Conservation (phyloP, 2,113 vertebrate species). For the Syngnathus floridae region DNA sequence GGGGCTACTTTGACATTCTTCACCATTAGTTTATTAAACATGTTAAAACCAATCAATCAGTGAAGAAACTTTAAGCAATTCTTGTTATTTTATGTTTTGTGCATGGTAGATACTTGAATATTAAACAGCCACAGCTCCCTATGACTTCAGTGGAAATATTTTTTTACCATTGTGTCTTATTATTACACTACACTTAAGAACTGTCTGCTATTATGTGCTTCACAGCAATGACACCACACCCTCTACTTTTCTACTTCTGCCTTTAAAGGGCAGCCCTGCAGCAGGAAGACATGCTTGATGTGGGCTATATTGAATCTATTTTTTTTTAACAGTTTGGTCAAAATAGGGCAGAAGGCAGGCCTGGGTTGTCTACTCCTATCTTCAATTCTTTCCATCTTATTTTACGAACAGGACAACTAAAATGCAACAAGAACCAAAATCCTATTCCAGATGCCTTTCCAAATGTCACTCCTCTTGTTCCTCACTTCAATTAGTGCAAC, state of each 20-base stretch:
- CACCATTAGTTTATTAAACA: slow-evolving; percentile 3
- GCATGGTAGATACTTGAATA: not conserved
- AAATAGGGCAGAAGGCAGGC: not conserved
- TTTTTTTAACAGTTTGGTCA: not conserved
- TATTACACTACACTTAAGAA: not conserved
- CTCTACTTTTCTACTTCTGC: not conserved
- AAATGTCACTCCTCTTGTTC: slow-evolving; percentile 45
- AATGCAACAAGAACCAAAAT: slow-evolving; percentile 43
- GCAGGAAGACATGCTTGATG: not conserved
- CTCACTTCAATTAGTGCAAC: slow-evolving; percentile 35
- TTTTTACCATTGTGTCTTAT: not conserved
- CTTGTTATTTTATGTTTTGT: not conserved
- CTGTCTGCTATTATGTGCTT: not conserved
- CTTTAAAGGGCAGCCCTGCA: not conserved
- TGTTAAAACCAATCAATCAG: not conserved
- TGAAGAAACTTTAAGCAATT: not conserved
- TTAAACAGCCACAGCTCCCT: not conserved
- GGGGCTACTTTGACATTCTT: not conserved
- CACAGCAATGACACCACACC: not conserved
- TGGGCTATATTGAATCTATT: not conserved
- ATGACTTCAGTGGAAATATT: not conserved
- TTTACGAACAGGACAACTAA: slow-evolving; percentile 56
- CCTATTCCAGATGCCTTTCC: slow-evolving; percentile 56
- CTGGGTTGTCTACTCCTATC: slow-evolving; percentile 59
- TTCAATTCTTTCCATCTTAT: slow-evolving; percentile 48